Evolutionary conservation across 2,113 vertebrate species (phyloP).

Genomic region (Melanerpes aurifrons): DNA sequence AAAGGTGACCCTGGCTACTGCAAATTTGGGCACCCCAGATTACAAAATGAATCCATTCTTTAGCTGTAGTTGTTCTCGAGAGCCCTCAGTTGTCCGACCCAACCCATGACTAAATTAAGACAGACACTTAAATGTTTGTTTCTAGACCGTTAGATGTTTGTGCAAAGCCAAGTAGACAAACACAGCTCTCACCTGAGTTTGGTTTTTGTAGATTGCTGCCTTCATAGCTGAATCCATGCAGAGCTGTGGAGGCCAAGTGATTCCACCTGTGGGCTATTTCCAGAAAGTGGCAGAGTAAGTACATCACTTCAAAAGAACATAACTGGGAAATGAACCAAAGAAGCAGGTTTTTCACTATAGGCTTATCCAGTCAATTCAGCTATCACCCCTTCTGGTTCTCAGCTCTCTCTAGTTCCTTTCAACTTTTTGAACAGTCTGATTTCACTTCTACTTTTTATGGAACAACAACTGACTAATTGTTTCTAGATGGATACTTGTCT

Average conservation of each 20-base stretch:
- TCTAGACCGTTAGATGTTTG: conserved; percentile 38
- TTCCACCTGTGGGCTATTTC: conserved; percentile 95
- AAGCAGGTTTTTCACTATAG: neutral
- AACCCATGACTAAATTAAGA: neutral
- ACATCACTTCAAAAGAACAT: conserved; percentile 38
- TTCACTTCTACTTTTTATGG: neutral
- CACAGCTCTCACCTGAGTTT: conserved; percentile 70
- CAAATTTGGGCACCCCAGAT: conserved; percentile 58
- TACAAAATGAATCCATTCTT: neutral
- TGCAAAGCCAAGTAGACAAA: neutral
- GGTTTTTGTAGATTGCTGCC: conserved; percentile 90
- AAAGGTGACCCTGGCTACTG: conserved; percentile 31
- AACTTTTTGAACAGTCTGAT: neutral
- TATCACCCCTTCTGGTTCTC: neutral
- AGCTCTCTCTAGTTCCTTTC: neutral
- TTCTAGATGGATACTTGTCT: neutral
- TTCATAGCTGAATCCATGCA: conserved; percentile 98
- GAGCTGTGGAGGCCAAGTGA: conserved; percentile 97
- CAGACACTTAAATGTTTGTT: neutral
- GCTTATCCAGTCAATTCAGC: neutral
- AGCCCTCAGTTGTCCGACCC: neutral
- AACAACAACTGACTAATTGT: neutral
- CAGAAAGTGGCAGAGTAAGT: conserved; percentile 97
- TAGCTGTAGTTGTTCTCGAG: conserved; percentile 29
- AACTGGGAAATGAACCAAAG: conserved; percentile 3